Evolutionary conservation across 2,113 vertebrate species (phyloP).

Genomic region (Ophiodon elongatus): DNA sequence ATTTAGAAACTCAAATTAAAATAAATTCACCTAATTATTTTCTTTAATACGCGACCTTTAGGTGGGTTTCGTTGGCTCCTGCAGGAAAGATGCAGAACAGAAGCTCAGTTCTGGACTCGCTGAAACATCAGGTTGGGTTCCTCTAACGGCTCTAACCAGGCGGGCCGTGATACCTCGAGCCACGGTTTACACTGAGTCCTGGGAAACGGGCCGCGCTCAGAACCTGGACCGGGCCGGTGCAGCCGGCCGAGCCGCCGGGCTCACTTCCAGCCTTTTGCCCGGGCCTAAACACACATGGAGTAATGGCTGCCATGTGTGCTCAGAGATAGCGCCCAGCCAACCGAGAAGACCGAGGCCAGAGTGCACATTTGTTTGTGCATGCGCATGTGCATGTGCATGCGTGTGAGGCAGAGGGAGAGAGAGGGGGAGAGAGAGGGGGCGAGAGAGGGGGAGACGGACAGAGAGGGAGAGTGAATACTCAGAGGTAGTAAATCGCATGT

Average conservation of each 20-base stretch:
- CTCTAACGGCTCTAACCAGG: background rate
- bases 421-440: background rate
- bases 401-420: too few species aligned
- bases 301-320: constrained; percentile 76
- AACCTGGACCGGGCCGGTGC: constrained; percentile 11
- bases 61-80: too few species aligned
- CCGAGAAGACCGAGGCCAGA: constrained; percentile 32
- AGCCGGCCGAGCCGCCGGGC: constrained; percentile 19
- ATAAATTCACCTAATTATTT: constrained; percentile 3
- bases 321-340: constrained; percentile 66
- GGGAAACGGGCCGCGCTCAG: constrained; percentile 12
- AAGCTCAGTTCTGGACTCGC: background rate
- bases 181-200: constrained; percentile 15
- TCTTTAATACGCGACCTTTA: too few species aligned
- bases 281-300: constrained; percentile 59
- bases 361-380: background rate
- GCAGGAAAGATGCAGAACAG: too few species aligned
- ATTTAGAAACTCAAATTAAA: background rate
- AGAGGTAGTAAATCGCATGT: constrained; percentile 9
- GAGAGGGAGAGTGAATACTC: background rate
- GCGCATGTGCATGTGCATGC: background rate
- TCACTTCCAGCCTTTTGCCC: constrained; percentile 42
- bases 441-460: background rate
- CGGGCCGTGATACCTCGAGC: background rate
- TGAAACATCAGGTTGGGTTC: constrained; percentile 4